Evolutionary conservation across 2,113 vertebrate species (phyloP), one percentile per base, ranked within the genome.

Genomic region (Rana temporaria): DNA sequence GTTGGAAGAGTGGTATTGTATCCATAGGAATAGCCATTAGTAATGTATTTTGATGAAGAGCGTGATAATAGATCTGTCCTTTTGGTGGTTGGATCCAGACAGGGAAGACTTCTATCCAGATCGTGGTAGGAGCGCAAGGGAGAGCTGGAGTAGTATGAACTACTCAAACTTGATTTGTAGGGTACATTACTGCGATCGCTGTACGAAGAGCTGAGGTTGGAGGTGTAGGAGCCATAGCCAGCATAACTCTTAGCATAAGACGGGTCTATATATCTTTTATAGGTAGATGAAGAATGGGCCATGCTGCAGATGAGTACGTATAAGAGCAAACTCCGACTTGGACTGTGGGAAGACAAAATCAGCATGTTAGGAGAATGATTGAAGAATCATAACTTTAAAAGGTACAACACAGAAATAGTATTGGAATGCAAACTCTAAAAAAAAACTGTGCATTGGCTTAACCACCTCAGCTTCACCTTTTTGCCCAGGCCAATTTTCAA

Each of bases 261-360:
- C 6, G 60, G 34, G 53, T 82, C 80, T 22, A 52, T 64, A 48
- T 82, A 82, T 75, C 80, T 74, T 17, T 82, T 82, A 20, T 74
- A 30, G 62, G 80, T 42, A 19, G 79, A 82, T 15, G 79, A 82
- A 22, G 55, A 42, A 32, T 82, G 60, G 20, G 80, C 74, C 80
- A 82, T 82, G 16, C 42, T 82, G 69, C 3, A 62, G n/a, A 26
- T 64, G 32, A 63, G 14, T 11, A 24, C 4, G n/a, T 55, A 16
- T 42, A 73, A 24, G 14, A 56, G 48, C 20, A 32, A 4, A 34
- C 30, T 15, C 69, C 62, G 65, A 30, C 38, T 72, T 73, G 20
- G 57, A 52, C 79, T 81, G 18, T 8, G 53, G 42, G 26, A 65
- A 32, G 16, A 81, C 42, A 56, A 53, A 18, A 72, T 19, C n/a